Conservation (phyloP, 2,888 invertebrate species). For the Drosophila paramelanica region DNA sequence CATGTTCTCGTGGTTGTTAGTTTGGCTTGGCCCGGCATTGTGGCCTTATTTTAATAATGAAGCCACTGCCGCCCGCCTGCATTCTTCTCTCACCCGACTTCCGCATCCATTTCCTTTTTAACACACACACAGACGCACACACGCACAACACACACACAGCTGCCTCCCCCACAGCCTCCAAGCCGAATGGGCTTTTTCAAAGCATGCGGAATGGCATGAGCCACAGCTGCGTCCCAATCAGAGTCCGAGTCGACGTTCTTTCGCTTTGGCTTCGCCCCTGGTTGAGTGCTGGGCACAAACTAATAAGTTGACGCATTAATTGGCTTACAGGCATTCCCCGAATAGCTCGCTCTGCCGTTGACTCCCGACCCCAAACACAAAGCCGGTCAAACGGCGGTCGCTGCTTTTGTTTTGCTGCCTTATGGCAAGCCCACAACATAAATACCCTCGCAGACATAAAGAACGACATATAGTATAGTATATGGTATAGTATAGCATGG, state of each 20-base stretch:
- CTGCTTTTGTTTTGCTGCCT: not conserved
- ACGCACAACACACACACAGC: not conserved
- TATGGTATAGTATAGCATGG: too few species aligned
- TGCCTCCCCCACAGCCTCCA: conserved; percentile 27
- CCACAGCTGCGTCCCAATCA: conserved; percentile 45
- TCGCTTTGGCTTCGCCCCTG: not conserved
- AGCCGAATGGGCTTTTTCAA: conserved; percentile 38
- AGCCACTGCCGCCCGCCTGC: conserved; percentile 52
- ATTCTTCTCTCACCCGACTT: conserved; percentile 39
- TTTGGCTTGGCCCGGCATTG: conserved; percentile 45
- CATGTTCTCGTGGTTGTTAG: conserved; percentile 56
- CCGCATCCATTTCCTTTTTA: conserved; percentile 18
- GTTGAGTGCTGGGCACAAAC: conserved; percentile 56
- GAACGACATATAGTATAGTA: too few species aligned
- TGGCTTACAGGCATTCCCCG: conserved; percentile 71
- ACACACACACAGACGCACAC: conserved; percentile 8
- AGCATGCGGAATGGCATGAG: conserved; percentile 69
- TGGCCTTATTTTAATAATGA: conserved; percentile 76
- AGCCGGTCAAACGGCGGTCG: conserved; percentile 5
- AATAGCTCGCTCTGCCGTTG: conserved; percentile 44
- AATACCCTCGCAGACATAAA: not conserved
- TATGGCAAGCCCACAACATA: not conserved
- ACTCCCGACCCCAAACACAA: conserved; percentile 19
- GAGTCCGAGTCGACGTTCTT: not conserved
- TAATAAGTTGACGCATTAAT: conserved; percentile 78